These are phyloP conservation scores for Diacarnus erythraeanus DNA, from an alignment of 37 sponge, comb jelly and placozoan genomes.

Conservation along the genomic window DNA sequence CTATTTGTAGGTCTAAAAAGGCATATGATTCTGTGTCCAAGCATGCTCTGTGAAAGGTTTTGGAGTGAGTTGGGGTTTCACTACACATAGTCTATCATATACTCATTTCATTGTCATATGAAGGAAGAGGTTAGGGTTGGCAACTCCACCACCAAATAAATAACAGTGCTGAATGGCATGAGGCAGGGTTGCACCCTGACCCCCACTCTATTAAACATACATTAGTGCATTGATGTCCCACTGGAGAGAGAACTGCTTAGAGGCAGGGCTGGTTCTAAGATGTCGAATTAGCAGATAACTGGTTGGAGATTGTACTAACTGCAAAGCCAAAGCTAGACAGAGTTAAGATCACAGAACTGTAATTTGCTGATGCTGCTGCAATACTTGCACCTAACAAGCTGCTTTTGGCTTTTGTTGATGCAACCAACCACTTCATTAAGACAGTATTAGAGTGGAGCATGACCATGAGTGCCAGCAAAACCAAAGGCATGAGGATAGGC, in stretches of 20 bases:
- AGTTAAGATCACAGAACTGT: neutral
- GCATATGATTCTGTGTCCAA: neutral
- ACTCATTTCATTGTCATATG: neutral
- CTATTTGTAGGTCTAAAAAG: neutral
- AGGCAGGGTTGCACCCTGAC: neutral
- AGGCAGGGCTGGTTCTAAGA: neutral
- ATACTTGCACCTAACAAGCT: neutral
- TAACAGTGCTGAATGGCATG: neutral
- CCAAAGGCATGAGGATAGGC: too few species aligned
- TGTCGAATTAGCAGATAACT: neutral
- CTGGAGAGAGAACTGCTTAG: neutral
- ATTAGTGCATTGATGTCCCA: neutral
- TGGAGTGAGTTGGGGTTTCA: neutral
- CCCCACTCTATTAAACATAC: neutral
- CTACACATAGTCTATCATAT: neutral
- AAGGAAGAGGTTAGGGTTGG: neutral
- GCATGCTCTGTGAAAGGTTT: neutral
- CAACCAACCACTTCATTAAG: neutral
- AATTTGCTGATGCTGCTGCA: neutral
- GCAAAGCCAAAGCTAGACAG: neutral
- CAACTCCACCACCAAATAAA: neutral
- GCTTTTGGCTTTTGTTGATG: neutral
- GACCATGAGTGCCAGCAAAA: too few species aligned
- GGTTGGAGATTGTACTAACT: neutral
- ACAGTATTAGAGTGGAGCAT: neutral